Base-by-base conservation (phyloP, 1,140 invertebrate species). In the Araneus ventricosus region DNA sequence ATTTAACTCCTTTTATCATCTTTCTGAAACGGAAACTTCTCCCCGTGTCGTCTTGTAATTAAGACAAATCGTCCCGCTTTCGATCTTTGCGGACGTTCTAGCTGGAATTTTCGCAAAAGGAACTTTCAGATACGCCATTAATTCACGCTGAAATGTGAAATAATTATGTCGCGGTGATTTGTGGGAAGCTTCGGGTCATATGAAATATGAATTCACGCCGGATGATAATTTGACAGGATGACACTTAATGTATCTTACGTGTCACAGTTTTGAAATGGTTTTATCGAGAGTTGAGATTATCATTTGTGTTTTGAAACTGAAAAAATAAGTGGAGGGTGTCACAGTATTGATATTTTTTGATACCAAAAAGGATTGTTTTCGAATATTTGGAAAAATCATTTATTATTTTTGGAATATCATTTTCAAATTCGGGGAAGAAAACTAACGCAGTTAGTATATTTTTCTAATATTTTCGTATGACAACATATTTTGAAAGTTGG, bases 1-100 rank as follows among this genome's bases (percentile, higher is more conserved):
- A 75, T 75, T 75, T 75, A 75, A 75, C 30, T 75, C 70, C 70
- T 75, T 70, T 75, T 75, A 75, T 75, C 70, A 22, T 75, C 30
- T 37, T 67, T 67, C 30, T 75, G 59, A 24, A 63, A 34, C 30
- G 30, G 70, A 30, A 20, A 75, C 70, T 75, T 75, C 70, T 75
- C 34, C 27, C n/a, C 63, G 7, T 37, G 30, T 37, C 14, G 34
- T 75, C 70, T 75, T 75, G 17, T 75, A 75, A 75, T 75, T 75
- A 75, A 75, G 70, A 75, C 70, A 75, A 34, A 75, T 75, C 70
- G 30, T 3, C 7, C 30, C 30, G 30, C 34, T 34, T 75, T 75
- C 70, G 30, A 75, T 75, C 70, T 37, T 20, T 10, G 17, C 70
- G 34, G 34, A 37, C 14, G 30, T 10, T 34, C 70, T 34, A 4